Conservation (phyloP, 2,888 invertebrate genomes). For the Euclidia mi region DNA sequence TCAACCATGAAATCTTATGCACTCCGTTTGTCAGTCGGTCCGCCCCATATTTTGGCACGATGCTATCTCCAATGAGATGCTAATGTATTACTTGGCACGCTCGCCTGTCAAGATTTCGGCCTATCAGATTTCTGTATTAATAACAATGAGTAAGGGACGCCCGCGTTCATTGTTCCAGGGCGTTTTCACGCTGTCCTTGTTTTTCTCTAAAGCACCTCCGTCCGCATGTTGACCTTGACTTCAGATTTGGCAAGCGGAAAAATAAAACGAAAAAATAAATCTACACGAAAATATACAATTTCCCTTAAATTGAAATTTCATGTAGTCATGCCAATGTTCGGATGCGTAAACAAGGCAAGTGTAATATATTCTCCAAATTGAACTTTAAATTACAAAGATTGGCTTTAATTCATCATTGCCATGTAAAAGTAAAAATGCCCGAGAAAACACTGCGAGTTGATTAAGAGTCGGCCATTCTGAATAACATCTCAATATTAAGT, state of each 20-base stretch:
- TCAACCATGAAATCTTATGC: slow-evolving; percentile 50
- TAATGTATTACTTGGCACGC: slow-evolving; percentile 88
- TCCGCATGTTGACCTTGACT: slow-evolving; percentile 64
- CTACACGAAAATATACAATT: slow-evolving; percentile 24
- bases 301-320: slow-evolving; percentile 18
- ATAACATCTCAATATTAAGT: slow-evolving; percentile 19
- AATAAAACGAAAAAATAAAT: no score
- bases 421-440: slow-evolving; percentile 9
- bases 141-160: slow-evolving; percentile 64
- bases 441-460: slow-evolving; percentile 12
- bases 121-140: slow-evolving; percentile 80
- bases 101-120: slow-evolving; percentile 63
- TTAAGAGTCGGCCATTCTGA: slow-evolving; percentile 7
- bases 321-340: slow-evolving; percentile 14
- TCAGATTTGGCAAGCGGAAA: slow-evolving; percentile 57
- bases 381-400: slow-evolving; percentile 9
- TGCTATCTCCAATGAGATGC: slow-evolving; percentile 81
- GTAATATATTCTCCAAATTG: slow-evolving; percentile 9
- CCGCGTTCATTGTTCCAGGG: slow-evolving; percentile 61
- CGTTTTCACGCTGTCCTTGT: slow-evolving; percentile 64
- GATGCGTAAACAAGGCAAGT: slow-evolving; percentile 2
- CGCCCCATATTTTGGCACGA: slow-evolving; percentile 71
- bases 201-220: slow-evolving; percentile 59
- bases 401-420: slow-evolving; percentile 9
- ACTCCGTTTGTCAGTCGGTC: slow-evolving; percentile 65